Conservation (phyloP, 2,888 invertebrate species). For the Drosophila neonasuta region DNA sequence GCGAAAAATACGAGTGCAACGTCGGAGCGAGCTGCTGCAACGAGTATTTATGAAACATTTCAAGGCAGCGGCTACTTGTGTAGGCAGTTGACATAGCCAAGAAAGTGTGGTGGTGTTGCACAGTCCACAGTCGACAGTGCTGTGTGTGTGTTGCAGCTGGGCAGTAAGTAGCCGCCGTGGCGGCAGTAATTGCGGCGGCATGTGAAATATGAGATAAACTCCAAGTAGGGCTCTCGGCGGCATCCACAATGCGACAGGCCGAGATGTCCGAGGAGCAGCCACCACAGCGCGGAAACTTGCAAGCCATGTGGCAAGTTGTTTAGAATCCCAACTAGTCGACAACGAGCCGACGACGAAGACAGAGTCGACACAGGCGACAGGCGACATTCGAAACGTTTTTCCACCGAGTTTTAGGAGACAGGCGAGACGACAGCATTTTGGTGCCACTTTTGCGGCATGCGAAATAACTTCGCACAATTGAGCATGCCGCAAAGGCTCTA, state of each 20-base stretch:
- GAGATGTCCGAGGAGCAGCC: slow-evolving; percentile 11
- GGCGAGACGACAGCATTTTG: slow-evolving; percentile 72
- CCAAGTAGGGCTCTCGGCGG: slow-evolving; percentile 67
- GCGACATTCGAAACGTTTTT: slow-evolving; percentile 25
- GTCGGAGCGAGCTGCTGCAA: neutral
- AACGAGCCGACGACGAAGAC: neutral
- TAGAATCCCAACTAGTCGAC: slow-evolving; percentile 73
- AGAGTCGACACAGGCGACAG: slow-evolving; percentile 14
- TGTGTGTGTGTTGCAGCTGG: slow-evolving; percentile 28
- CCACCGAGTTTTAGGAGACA: slow-evolving; percentile 17
- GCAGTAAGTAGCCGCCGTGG: slow-evolving; percentile 67
- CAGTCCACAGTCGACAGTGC: neutral
- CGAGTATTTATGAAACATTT: slow-evolving; percentile 78
- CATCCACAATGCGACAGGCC: slow-evolving; percentile 20
- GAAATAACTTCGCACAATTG: slow-evolving; percentile 78
- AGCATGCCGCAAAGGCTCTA: slow-evolving; percentile 67
- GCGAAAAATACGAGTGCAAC: slow-evolving; percentile 16
- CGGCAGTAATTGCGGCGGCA: slow-evolving; percentile 77
- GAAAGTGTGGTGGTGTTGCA: slow-evolving; percentile 14
- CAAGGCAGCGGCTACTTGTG: slow-evolving; percentile 68
- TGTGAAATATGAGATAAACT: slow-evolving; percentile 78
- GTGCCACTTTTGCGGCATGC: slow-evolving; percentile 77
- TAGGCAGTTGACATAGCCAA: slow-evolving; percentile 73
- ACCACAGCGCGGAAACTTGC: slow-evolving; percentile 59
- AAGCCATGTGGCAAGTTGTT: slow-evolving; percentile 77